A percentile compares a stretch with the other conserved stretches of the same genome.
Evolutionary conservation across 2,113 vertebrate genomes (phyloP).

Genomic region (Tenebrosternarchus preto): DNA sequence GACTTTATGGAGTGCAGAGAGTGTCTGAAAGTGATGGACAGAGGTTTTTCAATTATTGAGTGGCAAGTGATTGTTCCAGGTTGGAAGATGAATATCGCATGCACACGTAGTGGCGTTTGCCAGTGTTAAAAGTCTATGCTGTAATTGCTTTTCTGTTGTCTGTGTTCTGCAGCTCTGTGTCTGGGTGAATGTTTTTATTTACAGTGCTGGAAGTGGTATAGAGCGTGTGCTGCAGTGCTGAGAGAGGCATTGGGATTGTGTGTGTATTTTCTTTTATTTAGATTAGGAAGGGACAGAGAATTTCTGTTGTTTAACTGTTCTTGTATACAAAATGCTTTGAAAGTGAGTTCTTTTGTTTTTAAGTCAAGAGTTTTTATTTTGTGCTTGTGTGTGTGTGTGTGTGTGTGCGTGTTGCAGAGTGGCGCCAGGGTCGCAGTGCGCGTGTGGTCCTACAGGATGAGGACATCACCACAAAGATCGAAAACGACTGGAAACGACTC

Average conservation of each 20-base stretch:
- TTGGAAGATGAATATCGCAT: constrained; percentile 36
- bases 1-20: background rate
- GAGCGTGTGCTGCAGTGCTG: background rate
- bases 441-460: constrained; percentile 93
- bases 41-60: constrained; percentile 32
- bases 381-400: constrained; percentile 20
- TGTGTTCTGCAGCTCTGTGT: background rate
- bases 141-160: background rate
- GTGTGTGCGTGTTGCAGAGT: constrained; percentile 76
- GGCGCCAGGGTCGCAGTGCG: constrained; percentile 93
- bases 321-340: too few species aligned
- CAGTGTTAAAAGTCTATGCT: background rate
- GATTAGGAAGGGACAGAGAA: too few species aligned
- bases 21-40: background rate
- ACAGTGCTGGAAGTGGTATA: background rate
- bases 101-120: background rate
- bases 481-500: constrained; percentile 95
- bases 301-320: too few species aligned
- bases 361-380: background rate
- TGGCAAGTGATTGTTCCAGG: constrained; percentile 33
- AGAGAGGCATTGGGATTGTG: too few species aligned
- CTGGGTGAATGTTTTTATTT: background rate
- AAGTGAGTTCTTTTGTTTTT: too few species aligned
- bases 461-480: constrained; percentile 98
- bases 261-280: too few species aligned